Evolutionary conservation across 1,140 invertebrate genomes (phyloP).

Genomic region (Leguminivora glycinivorella): DNA sequence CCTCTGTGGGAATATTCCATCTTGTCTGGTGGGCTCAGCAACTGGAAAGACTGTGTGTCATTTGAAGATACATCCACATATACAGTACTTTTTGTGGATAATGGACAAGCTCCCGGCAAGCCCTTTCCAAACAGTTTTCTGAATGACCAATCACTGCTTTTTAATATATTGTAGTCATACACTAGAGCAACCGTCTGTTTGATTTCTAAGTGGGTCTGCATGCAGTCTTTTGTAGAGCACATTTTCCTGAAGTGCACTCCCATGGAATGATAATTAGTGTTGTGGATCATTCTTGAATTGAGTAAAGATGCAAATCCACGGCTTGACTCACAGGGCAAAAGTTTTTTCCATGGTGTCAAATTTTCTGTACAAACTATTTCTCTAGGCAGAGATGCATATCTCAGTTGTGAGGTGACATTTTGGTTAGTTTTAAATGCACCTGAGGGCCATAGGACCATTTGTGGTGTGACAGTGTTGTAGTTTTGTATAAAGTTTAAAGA

Average conservation of each 20-base stretch:
- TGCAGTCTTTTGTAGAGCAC: conserved; percentile 84
- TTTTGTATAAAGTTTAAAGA: conserved; percentile 97
- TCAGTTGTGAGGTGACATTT: conserved; percentile 81
- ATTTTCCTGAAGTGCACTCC: conserved; percentile 91
- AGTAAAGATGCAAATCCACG: conserved; percentile 91
- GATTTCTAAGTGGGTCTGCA: conserved; percentile 85
- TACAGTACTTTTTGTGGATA: conserved; percentile 87
- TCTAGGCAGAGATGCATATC: conserved; percentile 93
- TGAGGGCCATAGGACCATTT: conserved; percentile 89
- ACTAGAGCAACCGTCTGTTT: conserved; percentile 92
- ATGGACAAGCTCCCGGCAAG: conserved; percentile 87
- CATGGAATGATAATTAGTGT: conserved; percentile 95
- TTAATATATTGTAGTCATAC: conserved; percentile 87
- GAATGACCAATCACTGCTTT: conserved; percentile 89
- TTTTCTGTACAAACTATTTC: conserved; percentile 99
- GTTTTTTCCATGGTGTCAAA: conserved; percentile 98
- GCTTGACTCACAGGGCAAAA: conserved; percentile 94
- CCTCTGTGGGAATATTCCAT: conserved; percentile 82
- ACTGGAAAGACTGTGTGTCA: conserved; percentile 78
- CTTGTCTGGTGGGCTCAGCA: conserved; percentile 80
- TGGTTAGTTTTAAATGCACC: conserved; percentile 81
- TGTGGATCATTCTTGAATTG: conserved; percentile 95
- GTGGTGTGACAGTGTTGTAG: conserved; percentile 92
- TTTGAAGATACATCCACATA: conserved; percentile 90
- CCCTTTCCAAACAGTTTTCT: conserved; percentile 92